Conservation (phyloP, 2,888 invertebrate genomes). For the Tyria jacobaeae region DNA sequence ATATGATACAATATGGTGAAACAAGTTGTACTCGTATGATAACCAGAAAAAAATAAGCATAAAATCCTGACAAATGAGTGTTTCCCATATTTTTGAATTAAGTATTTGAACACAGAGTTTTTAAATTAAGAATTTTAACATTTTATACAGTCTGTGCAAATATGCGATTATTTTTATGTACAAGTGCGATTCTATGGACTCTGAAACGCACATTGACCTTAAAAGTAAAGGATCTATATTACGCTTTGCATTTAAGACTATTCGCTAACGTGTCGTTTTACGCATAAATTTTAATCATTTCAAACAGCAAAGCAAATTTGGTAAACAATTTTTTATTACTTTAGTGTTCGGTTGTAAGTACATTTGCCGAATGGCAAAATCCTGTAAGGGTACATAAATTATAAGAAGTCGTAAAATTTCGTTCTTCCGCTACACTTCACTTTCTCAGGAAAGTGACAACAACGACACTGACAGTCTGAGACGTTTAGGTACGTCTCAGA, state of each 20-base stretch:
- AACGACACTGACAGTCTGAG: not conserved
- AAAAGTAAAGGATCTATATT: too few relatives aligned
- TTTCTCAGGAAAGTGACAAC: too few relatives aligned
- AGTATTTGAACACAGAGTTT: not conserved
- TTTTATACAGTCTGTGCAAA: too few relatives aligned
- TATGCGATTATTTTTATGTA: not conserved
- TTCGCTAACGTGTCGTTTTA: too few relatives aligned
- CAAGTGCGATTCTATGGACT: not conserved
- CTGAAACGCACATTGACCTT: not conserved
- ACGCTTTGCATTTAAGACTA: too few relatives aligned
- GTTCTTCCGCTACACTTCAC: not conserved
- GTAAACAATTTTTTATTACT: too few relatives aligned
- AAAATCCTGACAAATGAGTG: not conserved
- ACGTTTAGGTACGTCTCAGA: not conserved
- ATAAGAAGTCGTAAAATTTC: not conserved
- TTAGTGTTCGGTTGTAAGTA: not conserved
- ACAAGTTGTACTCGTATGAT: not conserved
- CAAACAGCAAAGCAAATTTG: too few relatives aligned
- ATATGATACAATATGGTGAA: not conserved
- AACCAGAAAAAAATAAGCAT: too few relatives aligned
- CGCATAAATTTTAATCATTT: too few relatives aligned
- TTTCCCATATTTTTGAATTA: not conserved
- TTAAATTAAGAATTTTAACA: slow-evolving; percentile 1
- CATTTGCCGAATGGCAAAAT: not conserved
- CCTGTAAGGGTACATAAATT: not conserved